Evolutionary conservation across 2,888 invertebrate species (phyloP).

Genomic region (Orthosia incerta): DNA sequence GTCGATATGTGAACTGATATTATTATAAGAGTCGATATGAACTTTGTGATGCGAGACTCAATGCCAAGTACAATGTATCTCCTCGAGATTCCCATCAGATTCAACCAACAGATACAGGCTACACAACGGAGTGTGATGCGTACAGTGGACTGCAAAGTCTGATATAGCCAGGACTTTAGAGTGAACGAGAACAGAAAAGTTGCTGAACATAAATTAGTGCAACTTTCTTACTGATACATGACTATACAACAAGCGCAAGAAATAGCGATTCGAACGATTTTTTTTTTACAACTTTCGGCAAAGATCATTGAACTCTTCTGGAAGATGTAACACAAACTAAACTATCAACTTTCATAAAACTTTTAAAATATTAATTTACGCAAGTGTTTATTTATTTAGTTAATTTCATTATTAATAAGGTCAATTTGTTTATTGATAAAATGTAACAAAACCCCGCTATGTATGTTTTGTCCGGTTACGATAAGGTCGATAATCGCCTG

Average conservation of each 20-base stretch:
- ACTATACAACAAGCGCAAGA: background rate
- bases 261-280: no score
- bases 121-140: background rate
- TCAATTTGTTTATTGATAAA: conserved; percentile 11
- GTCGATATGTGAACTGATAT: conserved; percentile 56
- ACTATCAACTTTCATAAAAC: background rate
- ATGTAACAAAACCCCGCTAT: background rate
- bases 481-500: conserved; percentile 17
- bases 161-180: background rate
- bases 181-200: background rate
- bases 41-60: background rate
- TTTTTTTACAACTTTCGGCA: no score
- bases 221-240: background rate
- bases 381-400: conserved; percentile 2
- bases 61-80: background rate
- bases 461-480: background rate
- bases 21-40: conserved; percentile 37
- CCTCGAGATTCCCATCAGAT: conserved; percentile 31
- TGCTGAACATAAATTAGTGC: background rate
- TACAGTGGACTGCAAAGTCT: background rate
- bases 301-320: background rate
- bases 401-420: background rate
- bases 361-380: background rate
- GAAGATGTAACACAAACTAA: background rate
- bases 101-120: background rate